Base-by-base conservation (phyloP, 2,113 vertebrate genomes). In the Tragelaphus strepsiceros region DNA sequence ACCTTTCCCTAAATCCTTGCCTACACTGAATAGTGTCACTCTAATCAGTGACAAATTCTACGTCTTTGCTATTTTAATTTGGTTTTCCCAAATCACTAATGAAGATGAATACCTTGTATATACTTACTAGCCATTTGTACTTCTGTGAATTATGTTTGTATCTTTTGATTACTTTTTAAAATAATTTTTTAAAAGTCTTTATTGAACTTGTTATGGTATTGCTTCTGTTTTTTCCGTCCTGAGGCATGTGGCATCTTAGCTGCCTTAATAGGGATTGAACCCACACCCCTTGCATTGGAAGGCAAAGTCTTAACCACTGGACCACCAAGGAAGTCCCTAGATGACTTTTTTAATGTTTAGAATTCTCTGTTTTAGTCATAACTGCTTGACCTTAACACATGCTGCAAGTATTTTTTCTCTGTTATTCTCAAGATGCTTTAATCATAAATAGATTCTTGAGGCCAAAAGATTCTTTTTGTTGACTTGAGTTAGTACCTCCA, bases 381-480 rank as follows among this genome's bases (percentile, higher is more conserved):
- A 53, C 4, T 49, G 46, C 61, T 92, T 89, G 87, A 89, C 54
- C 86, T 17, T 82, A 96, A 95, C 95, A 94, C 96, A 83, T 28
- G 90, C 62, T 92, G 62, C 81, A 92, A 93, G 91, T 93, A 88
- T 97, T 93, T 98, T 93, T 89, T 53, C 81, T 96, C 96, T 96
- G 86, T 81, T 71, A 91, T 53, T 82, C 90, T 93, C 30, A 77
- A 64, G 94, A 78, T 97, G 32, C 39, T 96, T 93, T 95, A 59
- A 56, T 61, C 54, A 67, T 93, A 94, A 91, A 82, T 64, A 88
- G 84, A 82, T 35, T 71, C n/a, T 61, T 77, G 49, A 94, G 62
- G 58, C 58, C 88, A 80, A 81, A 91, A 35, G 54, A 89, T 82
- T 56, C 28, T 74, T 94, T 71, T 71, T 77, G 12, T 92, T 56